phyloP scores from a whole-genome alignment of 30 jellyfish, hydroid and myxozoan species.

The Turritopsis dohrnii region DNA sequence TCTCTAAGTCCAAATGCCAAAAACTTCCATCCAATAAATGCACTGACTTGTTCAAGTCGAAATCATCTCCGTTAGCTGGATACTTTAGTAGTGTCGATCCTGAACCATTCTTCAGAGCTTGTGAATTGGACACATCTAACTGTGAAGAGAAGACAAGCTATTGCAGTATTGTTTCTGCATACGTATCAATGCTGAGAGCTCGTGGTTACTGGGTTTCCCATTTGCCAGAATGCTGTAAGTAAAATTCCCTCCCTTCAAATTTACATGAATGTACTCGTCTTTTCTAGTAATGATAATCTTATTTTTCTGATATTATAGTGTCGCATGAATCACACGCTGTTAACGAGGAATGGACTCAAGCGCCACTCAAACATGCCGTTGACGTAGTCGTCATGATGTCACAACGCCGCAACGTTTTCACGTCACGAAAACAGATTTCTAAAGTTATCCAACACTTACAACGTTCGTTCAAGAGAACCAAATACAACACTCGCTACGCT shows the following conservation, averaged over 20 bases:
- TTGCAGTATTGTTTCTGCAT: constrained; percentile 87
- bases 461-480: constrained; percentile 26
- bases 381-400: constrained; percentile 86
- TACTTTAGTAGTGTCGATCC: constrained; percentile 68
- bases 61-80: constrained; percentile 48
- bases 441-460: neutral
- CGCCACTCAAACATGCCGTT: constrained; percentile 49
- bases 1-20: constrained; percentile 58
- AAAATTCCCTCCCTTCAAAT: neutral
- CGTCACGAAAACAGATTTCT: constrained; percentile 6
- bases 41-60: constrained; percentile 41
- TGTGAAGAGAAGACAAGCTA: constrained; percentile 54
- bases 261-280: neutral
- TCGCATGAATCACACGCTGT: constrained; percentile 17
- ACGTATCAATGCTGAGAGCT: constrained; percentile 44
- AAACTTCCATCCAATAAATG: constrained; percentile 83
- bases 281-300: neutral
- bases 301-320: neutral
- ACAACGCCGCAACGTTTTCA: constrained; percentile 43
- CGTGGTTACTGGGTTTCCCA: constrained; percentile 37
- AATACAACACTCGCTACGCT: constrained; percentile 75
- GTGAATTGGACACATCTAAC: constrained; percentile 78
- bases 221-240: constrained; percentile 45
- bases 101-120: constrained; percentile 83
- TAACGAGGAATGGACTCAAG: constrained; percentile 54